Evolutionary conservation across 2,797 vertebrate species (phyloP).

Genomic region (Amniataba percoides): DNA sequence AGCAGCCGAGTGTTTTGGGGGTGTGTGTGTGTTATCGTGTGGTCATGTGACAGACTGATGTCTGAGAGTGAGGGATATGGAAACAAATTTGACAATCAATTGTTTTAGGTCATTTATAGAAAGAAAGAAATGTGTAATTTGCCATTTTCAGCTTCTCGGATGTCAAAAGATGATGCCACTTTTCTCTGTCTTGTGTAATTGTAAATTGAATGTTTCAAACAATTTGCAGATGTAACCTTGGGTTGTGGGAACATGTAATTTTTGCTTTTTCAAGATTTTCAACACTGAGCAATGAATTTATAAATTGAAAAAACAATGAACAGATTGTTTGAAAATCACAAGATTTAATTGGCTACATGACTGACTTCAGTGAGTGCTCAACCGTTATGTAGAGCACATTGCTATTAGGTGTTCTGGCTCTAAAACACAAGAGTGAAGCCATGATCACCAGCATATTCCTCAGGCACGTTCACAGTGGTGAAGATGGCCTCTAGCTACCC

Average conservation of each 20-base stretch:
- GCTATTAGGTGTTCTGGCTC: not conserved
- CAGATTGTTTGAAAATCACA: not conserved
- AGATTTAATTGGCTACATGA: not conserved
- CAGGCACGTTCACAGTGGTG: not conserved
- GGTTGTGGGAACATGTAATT: not conserved
- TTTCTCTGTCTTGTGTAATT: not conserved
- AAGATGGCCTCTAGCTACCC: constrained; percentile 39
- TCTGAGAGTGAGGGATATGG: not conserved
- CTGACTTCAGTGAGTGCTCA: not conserved
- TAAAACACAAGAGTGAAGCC: not conserved
- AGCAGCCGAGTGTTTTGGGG: constrained; percentile 1
- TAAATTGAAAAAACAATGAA: not conserved
- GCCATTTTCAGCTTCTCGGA: not conserved
- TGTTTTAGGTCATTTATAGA: not conserved
- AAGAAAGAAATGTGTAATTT: too few relatives aligned
- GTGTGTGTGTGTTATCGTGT: not conserved
- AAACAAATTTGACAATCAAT: not conserved
- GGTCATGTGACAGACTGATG: constrained; percentile 6
- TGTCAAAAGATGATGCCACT: not conserved
- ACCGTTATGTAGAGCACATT: not conserved
- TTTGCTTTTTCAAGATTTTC: not conserved
- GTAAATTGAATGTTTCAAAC: not conserved
- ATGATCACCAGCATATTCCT: constrained; percentile 25
- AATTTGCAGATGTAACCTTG: not conserved
- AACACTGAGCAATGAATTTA: not conserved